Percentiles rank a stretch among this genome's conserved stretches.
Conservation (phyloP, 2,888 invertebrate species). For the Rhyacophila evoluta region DNA sequence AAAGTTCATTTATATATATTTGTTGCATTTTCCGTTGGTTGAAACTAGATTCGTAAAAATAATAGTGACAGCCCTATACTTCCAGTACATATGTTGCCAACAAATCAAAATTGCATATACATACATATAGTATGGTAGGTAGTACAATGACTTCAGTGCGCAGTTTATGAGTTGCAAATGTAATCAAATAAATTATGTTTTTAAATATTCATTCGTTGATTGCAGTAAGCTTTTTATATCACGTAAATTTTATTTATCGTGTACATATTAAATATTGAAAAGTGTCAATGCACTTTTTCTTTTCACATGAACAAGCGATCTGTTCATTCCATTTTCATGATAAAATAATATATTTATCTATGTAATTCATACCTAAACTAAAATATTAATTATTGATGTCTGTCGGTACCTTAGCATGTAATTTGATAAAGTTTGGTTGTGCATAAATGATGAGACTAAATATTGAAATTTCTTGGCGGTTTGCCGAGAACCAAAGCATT, state of each 20-base stretch:
- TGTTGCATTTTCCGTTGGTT: no score
- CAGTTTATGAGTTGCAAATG: background rate
- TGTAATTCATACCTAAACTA: background rate
- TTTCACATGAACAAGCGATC: background rate
- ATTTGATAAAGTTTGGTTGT: conserved; percentile 27
- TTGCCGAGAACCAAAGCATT: conserved; percentile 7
- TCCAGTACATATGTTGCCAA: no score
- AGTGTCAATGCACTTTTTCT: background rate
- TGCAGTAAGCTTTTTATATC: background rate
- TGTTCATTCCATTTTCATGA: background rate
- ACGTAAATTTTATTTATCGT: background rate
- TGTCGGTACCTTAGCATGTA: conserved; percentile 13
- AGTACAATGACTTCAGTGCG: no score
- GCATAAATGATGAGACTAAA: conserved; percentile 30
- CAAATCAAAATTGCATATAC: no score
- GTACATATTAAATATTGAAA: background rate
- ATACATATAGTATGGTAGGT: no score
- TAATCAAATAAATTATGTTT: background rate
- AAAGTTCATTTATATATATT: no score
- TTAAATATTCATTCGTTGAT: background rate
- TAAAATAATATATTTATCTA: conserved; percentile 4
- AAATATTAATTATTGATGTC: conserved; percentile 15
- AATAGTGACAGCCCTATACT: no score
- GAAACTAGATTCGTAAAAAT: no score
- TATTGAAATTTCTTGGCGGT: background rate